Base-by-base conservation (phyloP, 2,888 invertebrate species). In the Loripinus fragilis region DNA sequence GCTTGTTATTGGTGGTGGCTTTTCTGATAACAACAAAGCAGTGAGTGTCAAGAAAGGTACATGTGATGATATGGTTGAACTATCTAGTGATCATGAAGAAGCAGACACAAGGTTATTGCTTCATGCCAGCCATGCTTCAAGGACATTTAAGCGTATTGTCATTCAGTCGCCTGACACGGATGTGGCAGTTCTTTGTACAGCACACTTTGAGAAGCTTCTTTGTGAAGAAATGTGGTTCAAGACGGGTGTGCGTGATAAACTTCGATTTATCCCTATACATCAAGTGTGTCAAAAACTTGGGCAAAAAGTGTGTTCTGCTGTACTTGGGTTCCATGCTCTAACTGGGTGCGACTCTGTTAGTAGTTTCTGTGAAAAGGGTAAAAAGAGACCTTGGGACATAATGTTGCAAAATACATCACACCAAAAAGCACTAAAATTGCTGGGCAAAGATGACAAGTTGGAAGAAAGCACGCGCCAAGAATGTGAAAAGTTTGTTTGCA, bases 301-400 rank as follows among this genome's bases (percentile, higher is more conserved):
- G 50, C 12, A 12, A 7, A 50, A 20, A 12, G n/a, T n/a, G n/a
- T n/a, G n/a, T n/a, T n/a, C n/a, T n/a, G n/a, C 17, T 42, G 42
- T 42, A n/a, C n/a, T 50, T 12, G 50, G 50, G n/a, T 50, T 50
- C 50, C 50, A 50, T 50, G 50, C 50, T 50, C 50, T 50, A 20
- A 50, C n/a, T n/a, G 50, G 50, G 8, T 50, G 50, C n/a, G 50
- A 50, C 50, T 50, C 50, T 12, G 50, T 50, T 12, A 50, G n/a
- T 5, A 7, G 50, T 12, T 50, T 50, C 50, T 50, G 50, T 50
- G 50, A n/a, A 50, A 50, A 50, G n/a, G 50, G 50, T 20, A 42
- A 42, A 42, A 50, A 50, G 50, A 50, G n/a, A 50, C 12, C 50
- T 12, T 50, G 8, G 50, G 23, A 50, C 23, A 50, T 50, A 12